Percentiles rank a stretch among this genome's conserved stretches.
phyloP scores from a whole-genome alignment of 2,797 vertebrate species.

The Novumbra hubbsi region DNA sequence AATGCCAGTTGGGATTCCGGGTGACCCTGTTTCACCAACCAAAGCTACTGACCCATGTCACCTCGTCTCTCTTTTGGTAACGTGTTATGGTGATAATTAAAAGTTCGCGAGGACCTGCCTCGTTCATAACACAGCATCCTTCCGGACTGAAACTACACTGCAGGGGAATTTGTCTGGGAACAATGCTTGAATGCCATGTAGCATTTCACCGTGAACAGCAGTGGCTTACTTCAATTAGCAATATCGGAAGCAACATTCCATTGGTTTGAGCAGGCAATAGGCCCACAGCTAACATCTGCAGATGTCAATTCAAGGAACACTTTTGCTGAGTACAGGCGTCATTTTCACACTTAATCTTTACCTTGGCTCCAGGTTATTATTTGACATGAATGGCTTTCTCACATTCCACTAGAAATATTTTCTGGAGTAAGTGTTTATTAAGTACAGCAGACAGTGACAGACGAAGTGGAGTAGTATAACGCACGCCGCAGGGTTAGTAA shows the following conservation, averaged over 20 bases:
- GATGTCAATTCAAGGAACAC: background rate
- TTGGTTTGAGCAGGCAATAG: background rate
- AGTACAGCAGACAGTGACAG: background rate
- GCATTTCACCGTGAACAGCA: too few relatives aligned
- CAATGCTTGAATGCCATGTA: background rate
- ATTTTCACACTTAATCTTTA: background rate
- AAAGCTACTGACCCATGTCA: slow-evolving; percentile 10
- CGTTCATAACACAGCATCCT: background rate
- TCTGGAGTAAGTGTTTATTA: background rate
- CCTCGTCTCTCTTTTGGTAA: background rate
- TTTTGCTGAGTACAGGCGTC: background rate
- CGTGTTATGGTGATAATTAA: background rate
- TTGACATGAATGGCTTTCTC: background rate
- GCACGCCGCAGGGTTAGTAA: background rate
- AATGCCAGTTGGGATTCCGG: background rate
- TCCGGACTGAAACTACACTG: background rate
- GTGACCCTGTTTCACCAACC: background rate
- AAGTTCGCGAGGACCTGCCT: background rate
- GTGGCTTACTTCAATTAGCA: background rate
- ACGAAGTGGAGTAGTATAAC: background rate
- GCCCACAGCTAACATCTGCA: background rate
- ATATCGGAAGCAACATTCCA: background rate
- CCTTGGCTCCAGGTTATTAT: background rate
- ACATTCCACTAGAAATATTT: background rate
- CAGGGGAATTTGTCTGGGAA: background rate